Conservation (phyloP, 2,797 vertebrate genomes). For the Saxicola maurus region DNA sequence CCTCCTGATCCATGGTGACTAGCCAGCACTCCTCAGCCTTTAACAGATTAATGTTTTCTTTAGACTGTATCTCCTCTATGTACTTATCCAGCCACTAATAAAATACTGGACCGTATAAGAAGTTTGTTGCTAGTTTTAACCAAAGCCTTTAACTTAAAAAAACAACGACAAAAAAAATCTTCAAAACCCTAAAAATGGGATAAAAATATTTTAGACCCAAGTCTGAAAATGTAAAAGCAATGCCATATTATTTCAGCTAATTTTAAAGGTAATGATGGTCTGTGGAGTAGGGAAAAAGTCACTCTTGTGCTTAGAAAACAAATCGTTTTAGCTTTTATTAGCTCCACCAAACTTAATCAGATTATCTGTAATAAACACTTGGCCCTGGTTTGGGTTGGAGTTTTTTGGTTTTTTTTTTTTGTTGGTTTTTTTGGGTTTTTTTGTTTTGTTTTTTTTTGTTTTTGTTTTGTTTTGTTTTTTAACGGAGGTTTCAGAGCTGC, state of each 20-base stretch:
- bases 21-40: not conserved
- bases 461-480: not conserved
- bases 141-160: not conserved
- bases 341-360: not conserved
- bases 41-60: not conserved
- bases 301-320: not conserved
- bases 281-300: not conserved
- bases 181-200: not conserved
- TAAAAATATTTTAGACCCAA: not conserved
- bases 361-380: not conserved
- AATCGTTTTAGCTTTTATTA: not conserved
- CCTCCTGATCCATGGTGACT: not conserved
- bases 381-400: not conserved
- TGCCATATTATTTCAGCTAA: not conserved
- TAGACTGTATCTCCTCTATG: rapidly evolving
- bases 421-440: not conserved
- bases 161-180: not conserved
- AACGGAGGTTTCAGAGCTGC: not conserved
- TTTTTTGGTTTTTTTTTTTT: not conserved
- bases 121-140: not conserved
- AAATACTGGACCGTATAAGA: not conserved
- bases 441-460: not conserved
- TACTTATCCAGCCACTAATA: not conserved
- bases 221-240: not conserved
- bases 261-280: not conserved